Conservation (phyloP, 2,113 vertebrate species). For the Halichoerus grypus region DNA sequence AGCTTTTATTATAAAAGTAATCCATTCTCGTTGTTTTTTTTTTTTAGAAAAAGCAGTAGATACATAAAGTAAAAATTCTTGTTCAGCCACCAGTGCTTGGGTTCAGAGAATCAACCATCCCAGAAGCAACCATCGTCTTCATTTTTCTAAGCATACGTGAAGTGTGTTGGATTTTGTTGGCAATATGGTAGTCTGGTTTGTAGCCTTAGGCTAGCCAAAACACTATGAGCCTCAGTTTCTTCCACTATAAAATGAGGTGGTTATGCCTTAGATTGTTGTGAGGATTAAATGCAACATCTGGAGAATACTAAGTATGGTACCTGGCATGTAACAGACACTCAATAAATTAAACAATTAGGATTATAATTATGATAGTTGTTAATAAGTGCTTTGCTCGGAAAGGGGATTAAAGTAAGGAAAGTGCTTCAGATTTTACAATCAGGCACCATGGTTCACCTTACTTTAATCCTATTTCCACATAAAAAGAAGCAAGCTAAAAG, state of each 20-base stretch:
- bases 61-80: not conserved
- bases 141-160: not conserved
- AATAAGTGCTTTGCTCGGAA: not conserved
- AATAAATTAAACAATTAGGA: not conserved
- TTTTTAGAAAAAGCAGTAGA: too few relatives aligned
- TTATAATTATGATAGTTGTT: not conserved
- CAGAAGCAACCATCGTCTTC: not conserved
- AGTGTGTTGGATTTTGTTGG: not conserved
- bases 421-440: not conserved
- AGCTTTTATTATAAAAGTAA: constrained; percentile 46
- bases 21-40: not conserved
- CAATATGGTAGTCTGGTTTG: not conserved
- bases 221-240: not conserved
- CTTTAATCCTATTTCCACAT: constrained; percentile 61
- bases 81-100: not conserved
- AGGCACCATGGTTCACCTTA: constrained; percentile 18
- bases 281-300: not conserved
- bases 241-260: not conserved
- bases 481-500: constrained; percentile 28
- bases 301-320: not conserved
- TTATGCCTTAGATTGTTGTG: not conserved
- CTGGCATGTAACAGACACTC: not conserved
- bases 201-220: not conserved
- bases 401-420: not conserved
- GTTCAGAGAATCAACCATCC: not conserved